phyloP scores from a whole-genome alignment of 2,888 invertebrate genomes.

The Synanthedon myopaeformis region DNA sequence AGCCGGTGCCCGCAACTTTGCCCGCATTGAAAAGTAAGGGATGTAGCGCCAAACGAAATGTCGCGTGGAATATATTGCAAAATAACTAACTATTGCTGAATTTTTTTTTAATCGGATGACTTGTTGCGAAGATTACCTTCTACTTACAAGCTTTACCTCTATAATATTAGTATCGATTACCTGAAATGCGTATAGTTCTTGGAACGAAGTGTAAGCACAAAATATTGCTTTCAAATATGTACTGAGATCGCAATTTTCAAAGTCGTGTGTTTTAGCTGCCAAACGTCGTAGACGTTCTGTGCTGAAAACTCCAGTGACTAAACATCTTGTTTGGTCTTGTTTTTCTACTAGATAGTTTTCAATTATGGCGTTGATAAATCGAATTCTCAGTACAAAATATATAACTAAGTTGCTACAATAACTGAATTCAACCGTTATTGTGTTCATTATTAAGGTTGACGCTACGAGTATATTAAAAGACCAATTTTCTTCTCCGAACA shows the following conservation, averaged over 20 bases:
- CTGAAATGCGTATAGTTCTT: constrained; percentile 16
- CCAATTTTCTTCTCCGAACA: too few relatives aligned
- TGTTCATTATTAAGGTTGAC: too few relatives aligned
- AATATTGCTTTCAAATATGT: constrained; percentile 19
- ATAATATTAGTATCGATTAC: constrained; percentile 5
- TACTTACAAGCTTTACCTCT: too few relatives aligned
- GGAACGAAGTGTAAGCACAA: constrained; percentile 14
- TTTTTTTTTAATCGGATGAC: too few relatives aligned
- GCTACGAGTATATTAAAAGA: too few relatives aligned
- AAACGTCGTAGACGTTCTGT: not conserved
- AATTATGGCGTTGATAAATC: constrained; percentile 34
- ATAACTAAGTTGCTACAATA: constrained; percentile 25
- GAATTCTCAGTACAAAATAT: constrained; percentile 28
- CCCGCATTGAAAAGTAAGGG: too few relatives aligned
- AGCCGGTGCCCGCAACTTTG: too few relatives aligned
- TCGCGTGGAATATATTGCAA: too few relatives aligned
- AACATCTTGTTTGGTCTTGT: not conserved
- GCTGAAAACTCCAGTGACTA: not conserved
- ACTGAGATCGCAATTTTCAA: constrained; percentile 10
- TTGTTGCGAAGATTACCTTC: too few relatives aligned
- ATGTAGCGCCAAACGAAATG: too few relatives aligned
- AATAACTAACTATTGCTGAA: too few relatives aligned
- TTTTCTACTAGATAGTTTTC: not conserved
- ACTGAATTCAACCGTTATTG: constrained; percentile 20
- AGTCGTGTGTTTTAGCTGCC: not conserved